Evolutionary conservation across 2,113 vertebrate species (phyloP).

Genomic region (Tenrec ecaudatus): DNA sequence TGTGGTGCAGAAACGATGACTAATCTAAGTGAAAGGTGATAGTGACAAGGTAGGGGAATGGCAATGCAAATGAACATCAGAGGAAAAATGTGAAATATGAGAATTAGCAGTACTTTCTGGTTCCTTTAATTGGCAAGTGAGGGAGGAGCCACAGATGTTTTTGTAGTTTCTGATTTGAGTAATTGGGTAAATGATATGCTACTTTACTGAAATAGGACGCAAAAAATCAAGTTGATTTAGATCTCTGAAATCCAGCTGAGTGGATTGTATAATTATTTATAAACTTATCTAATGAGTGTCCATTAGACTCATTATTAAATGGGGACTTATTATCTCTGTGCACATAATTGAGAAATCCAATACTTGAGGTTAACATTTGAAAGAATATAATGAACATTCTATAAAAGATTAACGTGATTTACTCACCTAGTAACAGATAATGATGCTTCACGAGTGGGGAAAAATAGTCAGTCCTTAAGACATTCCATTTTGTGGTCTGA

Average conservation of each 20-base stretch:
- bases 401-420: not conserved
- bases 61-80: not conserved
- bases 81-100: not conserved
- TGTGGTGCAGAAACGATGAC: not conserved
- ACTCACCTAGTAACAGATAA: not conserved
- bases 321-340: not conserved
- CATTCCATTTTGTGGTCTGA: conserved; percentile 1
- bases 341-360: not conserved
- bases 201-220: not conserved
- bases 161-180: not conserved
- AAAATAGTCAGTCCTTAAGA: not conserved
- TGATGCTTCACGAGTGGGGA: not conserved
- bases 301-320: not conserved
- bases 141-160: not conserved
- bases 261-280: not conserved
- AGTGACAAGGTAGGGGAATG: not conserved
- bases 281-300: not conserved
- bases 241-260: not conserved
- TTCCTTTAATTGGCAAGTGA: not conserved
- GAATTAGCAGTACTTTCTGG: not conserved
- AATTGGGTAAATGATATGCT: not conserved
- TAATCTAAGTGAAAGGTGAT: not conserved
- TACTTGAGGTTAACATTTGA: not conserved
- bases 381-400: not conserved
- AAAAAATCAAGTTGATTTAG: not conserved